These are phyloP conservation scores for Molossus molossus DNA, from an alignment of 2,797 vertebrate genomes.

Conservation along the genomic window DNA sequence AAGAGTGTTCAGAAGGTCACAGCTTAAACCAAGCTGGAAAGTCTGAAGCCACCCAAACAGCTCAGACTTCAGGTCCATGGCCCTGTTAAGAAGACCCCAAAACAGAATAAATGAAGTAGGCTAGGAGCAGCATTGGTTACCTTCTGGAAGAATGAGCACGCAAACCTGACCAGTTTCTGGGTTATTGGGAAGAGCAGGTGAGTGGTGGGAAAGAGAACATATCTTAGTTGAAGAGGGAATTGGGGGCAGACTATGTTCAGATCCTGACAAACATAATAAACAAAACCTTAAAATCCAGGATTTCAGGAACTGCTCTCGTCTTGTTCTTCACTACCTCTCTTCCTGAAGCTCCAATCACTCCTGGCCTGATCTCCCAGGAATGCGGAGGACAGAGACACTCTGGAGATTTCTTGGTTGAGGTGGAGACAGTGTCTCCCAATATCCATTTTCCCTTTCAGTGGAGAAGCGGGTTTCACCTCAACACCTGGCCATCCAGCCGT, in stretches of 20 bases:
- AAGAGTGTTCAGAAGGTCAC: not conserved
- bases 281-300: not conserved
- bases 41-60: not conserved
- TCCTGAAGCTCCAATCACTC: not conserved
- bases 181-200: not conserved
- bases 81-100: not conserved
- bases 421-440: not conserved
- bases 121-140: not conserved
- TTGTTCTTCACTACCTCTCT: not conserved
- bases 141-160: not conserved
- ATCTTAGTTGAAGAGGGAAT: not conserved
- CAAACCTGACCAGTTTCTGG: not conserved
- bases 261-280: not conserved
- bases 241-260: not conserved
- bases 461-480: not conserved
- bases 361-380: not conserved
- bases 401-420: not conserved
- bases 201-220: not conserved
- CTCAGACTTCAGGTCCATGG: not conserved
- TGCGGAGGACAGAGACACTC: rapidly evolving
- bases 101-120: not conserved
- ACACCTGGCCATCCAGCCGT: not conserved
- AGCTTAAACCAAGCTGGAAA: not conserved
- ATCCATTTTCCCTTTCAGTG: not conserved
- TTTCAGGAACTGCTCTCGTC: not conserved